Evolutionary conservation across 2,888 invertebrate species (phyloP).

Genomic region (Leucoma salicis): DNA sequence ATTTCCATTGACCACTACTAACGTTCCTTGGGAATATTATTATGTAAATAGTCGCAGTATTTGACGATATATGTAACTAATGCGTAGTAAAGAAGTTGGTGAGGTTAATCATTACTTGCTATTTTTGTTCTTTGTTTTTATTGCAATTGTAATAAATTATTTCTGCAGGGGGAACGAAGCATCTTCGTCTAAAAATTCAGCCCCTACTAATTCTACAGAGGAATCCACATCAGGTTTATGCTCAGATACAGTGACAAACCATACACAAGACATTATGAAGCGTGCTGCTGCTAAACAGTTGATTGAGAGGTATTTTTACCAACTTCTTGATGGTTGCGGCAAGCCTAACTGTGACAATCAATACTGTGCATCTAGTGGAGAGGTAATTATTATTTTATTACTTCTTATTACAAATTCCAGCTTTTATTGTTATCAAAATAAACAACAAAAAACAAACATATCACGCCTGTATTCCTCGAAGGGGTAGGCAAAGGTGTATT

Average conservation of each 20-base stretch:
- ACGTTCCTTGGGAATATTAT: constrained; percentile 6
- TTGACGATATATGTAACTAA: constrained; percentile 21
- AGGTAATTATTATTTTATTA: constrained; percentile 73
- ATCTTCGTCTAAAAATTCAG: constrained; percentile 71
- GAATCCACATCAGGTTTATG: constrained; percentile 61
- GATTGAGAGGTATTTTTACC: constrained; percentile 96
- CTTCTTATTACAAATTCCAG: too few species aligned
- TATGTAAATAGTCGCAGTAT: constrained; percentile 5
- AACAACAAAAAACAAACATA: too few species aligned
- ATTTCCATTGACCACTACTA: background rate
- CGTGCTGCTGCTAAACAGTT: constrained; percentile 90
- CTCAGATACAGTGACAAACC: constrained; percentile 47
- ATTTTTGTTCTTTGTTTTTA: constrained; percentile 70
- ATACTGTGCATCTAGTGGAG: constrained; percentile 94
- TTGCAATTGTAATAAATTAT: constrained; percentile 21
- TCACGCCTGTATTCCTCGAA: too few species aligned
- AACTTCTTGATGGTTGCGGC: constrained; percentile 95
- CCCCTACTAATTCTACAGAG: constrained; percentile 62
- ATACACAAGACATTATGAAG: constrained; percentile 85
- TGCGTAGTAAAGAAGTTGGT: constrained; percentile 52
- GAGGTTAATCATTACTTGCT: constrained; percentile 74
- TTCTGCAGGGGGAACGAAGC: constrained; percentile 75
- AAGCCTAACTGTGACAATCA: constrained; percentile 92
- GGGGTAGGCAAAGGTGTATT: too few species aligned
- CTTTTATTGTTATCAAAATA: too few species aligned